These are phyloP conservation scores for Bugulina stolonifera DNA, from an alignment of 2,888 invertebrate species.

Conservation along the genomic window DNA sequence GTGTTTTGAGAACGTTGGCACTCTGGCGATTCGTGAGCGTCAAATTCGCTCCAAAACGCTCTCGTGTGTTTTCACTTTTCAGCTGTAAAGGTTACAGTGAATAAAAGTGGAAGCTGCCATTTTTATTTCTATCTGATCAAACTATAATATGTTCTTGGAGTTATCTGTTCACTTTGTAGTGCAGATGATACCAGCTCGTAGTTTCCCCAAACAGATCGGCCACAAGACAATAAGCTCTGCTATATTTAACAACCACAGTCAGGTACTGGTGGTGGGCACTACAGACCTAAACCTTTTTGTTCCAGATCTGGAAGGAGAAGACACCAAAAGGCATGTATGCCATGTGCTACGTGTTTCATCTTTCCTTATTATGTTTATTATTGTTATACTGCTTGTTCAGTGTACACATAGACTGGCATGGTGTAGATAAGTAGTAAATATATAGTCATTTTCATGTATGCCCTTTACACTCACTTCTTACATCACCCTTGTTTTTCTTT, in stretches of 20 bases:
- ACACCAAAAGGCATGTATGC: conserved; percentile 34
- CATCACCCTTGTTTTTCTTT: too few relatives aligned
- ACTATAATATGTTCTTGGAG: background rate
- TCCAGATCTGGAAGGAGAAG: conserved; percentile 32
- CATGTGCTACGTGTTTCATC: too few relatives aligned
- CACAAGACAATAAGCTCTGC: conserved; percentile 18
- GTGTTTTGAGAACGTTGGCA: too few relatives aligned
- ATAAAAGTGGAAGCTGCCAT: background rate
- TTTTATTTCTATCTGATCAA: background rate
- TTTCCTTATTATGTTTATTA: too few relatives aligned
- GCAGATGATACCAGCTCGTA: conserved; percentile 19
- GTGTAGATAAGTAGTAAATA: too few relatives aligned
- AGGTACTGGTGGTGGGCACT: conserved; percentile 36
- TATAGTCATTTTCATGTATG: too few relatives aligned
- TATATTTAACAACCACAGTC: conserved; percentile 28
- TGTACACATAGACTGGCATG: too few relatives aligned
- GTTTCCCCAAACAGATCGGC: conserved; percentile 11
- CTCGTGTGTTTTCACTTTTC: background rate
- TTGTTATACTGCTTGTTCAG: too few relatives aligned
- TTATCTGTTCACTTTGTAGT: background rate
- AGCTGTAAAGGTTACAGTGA: background rate
- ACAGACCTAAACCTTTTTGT: conserved; percentile 31
- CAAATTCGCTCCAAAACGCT: too few relatives aligned
- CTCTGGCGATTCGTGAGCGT: too few relatives aligned
- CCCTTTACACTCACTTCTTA: too few relatives aligned